Percentiles rank a stretch among this genome's conserved stretches.
Evolutionary conservation across 2,888 invertebrate genomes (phyloP).

Genomic region (Cepaea hortensis): DNA sequence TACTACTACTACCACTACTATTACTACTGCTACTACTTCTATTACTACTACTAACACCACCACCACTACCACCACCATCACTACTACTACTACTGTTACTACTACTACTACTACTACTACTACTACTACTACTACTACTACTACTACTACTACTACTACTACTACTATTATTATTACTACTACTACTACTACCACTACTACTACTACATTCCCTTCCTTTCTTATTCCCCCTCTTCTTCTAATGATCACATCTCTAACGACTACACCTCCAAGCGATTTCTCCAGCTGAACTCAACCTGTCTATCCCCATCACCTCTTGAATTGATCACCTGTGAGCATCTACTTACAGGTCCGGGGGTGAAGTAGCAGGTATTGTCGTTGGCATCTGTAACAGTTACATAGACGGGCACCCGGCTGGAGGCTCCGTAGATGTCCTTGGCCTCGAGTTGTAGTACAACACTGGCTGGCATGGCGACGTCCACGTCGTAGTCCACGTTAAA

Average conservation of each 20-base stretch:
- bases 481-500: conserved; percentile 54
- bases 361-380: conserved; percentile 52
- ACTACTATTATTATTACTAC: no score
- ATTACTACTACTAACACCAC: no score
- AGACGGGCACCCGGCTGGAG: conserved; percentile 47
- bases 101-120: not conserved
- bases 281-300: not conserved
- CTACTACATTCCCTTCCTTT: not conserved
- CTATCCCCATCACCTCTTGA: no score
- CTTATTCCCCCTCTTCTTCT: not conserved
- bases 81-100: not conserved
- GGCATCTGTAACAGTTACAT: conserved; percentile 46
- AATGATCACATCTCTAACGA: no score
- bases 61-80: not conserved
- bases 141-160: not conserved
- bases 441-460: conserved; percentile 43
- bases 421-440: conserved; percentile 48
- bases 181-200: not conserved
- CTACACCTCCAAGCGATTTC: not conserved
- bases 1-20: no score
- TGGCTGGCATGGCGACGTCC: conserved; percentile 30
- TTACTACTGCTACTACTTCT: not conserved
- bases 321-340: not conserved
- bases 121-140: not conserved
- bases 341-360: conserved; percentile 5